phyloP scores from a whole-genome alignment of 2,113 vertebrate genomes.

The Campylomormyrus tamandua region DNA sequence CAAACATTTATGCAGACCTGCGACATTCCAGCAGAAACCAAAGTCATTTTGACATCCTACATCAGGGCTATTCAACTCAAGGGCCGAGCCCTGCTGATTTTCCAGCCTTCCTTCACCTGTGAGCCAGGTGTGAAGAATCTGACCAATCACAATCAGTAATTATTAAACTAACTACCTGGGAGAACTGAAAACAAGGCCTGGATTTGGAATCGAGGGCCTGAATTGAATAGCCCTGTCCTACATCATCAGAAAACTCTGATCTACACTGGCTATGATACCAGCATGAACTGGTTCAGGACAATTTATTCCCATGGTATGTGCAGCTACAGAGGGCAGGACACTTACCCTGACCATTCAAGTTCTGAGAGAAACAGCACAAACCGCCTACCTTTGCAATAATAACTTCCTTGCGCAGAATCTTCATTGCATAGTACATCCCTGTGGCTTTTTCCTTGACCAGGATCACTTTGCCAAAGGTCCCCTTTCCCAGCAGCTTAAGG shows the following conservation, averaged over 20 bases:
- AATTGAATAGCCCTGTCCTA: too few relatives aligned
- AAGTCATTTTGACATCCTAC: neutral
- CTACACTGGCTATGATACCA: neutral
- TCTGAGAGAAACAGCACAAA: neutral
- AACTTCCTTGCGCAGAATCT: conserved; percentile 90
- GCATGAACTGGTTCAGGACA: neutral
- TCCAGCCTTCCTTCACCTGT: too few relatives aligned
- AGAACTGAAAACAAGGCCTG: too few relatives aligned
- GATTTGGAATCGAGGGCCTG: too few relatives aligned
- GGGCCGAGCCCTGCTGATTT: too few relatives aligned
- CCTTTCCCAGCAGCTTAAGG: conserved; percentile 89
- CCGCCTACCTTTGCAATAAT: conserved; percentile 83
- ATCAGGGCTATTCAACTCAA: neutral
- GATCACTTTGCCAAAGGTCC: conserved; percentile 95
- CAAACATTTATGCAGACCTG: neutral
- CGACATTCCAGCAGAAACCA: neutral
- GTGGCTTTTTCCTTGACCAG: conserved; percentile 85
- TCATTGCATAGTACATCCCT: conserved; percentile 91
- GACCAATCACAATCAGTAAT: too few relatives aligned
- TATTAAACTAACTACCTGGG: too few relatives aligned
- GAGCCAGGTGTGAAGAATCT: too few relatives aligned
- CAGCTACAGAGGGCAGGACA: neutral
- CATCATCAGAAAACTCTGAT: neutral
- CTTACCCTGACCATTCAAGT: neutral
- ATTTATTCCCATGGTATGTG: neutral